phyloP scores from a whole-genome alignment of 2,888 invertebrate genomes.

The Melanotus villosus region DNA sequence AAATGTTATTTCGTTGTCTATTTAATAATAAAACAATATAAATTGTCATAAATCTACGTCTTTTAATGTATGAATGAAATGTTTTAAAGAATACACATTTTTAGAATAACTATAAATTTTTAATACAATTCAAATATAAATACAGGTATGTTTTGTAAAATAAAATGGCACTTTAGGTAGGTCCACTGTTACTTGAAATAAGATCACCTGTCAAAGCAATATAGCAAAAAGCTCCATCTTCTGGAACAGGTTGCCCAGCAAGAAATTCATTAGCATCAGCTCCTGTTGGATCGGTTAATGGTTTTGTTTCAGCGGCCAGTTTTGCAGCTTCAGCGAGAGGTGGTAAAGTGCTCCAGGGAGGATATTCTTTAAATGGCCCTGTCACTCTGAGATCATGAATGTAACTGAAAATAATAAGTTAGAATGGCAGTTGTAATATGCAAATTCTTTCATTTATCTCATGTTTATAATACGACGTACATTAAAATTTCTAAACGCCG shows the following conservation, averaged over 20 bases:
- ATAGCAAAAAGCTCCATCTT: constrained; percentile 72
- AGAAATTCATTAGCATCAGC: constrained; percentile 69
- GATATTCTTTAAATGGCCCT: constrained; percentile 70
- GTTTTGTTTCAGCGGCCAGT: constrained; percentile 63
- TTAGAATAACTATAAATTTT: too few relatives aligned
- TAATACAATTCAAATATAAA: too few relatives aligned
- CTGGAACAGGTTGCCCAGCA: constrained; percentile 67
- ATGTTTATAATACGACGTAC: too few relatives aligned
- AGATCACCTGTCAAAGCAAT: constrained; percentile 71
- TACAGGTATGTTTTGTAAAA: background rate
- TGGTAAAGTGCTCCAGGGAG: constrained; percentile 65
- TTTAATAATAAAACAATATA: too few relatives aligned
- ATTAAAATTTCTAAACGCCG: too few relatives aligned
- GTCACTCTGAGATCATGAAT: constrained; percentile 67
- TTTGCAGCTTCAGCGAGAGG: constrained; percentile 67
- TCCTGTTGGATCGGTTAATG: constrained; percentile 69
- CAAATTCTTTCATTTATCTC: too few relatives aligned
- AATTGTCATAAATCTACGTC: too few relatives aligned
- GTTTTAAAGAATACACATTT: too few relatives aligned
- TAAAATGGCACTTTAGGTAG: background rate
- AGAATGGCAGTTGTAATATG: too few relatives aligned
- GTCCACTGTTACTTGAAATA: constrained; percentile 51
- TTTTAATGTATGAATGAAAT: too few relatives aligned
- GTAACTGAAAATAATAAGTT: constrained; percentile 61
- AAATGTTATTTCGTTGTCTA: too few relatives aligned